These are phyloP conservation scores for Acanthopleura granulata DNA, from an alignment of 2,888 invertebrate genomes.

Conservation along the genomic window DNA sequence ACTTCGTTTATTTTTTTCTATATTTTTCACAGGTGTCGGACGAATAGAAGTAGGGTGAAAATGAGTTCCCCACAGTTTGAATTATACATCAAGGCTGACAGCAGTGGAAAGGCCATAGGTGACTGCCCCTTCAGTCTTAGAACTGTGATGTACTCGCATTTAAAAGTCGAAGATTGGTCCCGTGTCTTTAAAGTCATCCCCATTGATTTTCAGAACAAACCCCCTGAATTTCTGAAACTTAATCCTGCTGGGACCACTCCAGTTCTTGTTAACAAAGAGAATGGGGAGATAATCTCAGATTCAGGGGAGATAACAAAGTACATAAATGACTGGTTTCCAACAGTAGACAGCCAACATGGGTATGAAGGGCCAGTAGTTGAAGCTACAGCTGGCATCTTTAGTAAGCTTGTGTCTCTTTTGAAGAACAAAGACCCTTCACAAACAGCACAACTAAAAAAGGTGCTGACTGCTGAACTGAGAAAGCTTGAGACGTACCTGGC, in stretches of 20 bases:
- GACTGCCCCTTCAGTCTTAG: slow-evolving; percentile 51
- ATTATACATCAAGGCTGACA: slow-evolving; percentile 45
- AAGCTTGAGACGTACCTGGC: slow-evolving; percentile 38
- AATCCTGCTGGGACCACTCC: slow-evolving; percentile 44
- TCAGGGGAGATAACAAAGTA: slow-evolving; percentile 44
- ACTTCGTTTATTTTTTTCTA: too few species aligned
- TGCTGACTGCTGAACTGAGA: slow-evolving; percentile 35
- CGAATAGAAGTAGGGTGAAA: not conserved
- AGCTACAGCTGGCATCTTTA: slow-evolving; percentile 37
- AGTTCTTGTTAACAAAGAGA: slow-evolving; percentile 40
- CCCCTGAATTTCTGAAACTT: slow-evolving; percentile 38
- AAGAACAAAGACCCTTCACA: slow-evolving; percentile 40
- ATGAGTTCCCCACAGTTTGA: slow-evolving; percentile 34
- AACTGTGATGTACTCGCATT: slow-evolving; percentile 35
- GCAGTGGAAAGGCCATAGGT: slow-evolving; percentile 39
- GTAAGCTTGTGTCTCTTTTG: slow-evolving; percentile 41
- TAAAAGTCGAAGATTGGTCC: slow-evolving; percentile 30
- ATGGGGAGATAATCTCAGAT: slow-evolving; percentile 36
- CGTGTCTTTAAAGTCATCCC: slow-evolving; percentile 32
- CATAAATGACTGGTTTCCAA: slow-evolving; percentile 31
- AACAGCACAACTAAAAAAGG: slow-evolving; percentile 31
- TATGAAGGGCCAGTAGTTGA: slow-evolving; percentile 36
- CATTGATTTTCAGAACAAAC: slow-evolving; percentile 38
- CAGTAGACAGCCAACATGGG: slow-evolving; percentile 24
- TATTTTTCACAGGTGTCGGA: too few species aligned